These are phyloP conservation scores for Bombus consobrinus DNA, from an alignment of 1,140 invertebrate species.

Conservation along the genomic window DNA sequence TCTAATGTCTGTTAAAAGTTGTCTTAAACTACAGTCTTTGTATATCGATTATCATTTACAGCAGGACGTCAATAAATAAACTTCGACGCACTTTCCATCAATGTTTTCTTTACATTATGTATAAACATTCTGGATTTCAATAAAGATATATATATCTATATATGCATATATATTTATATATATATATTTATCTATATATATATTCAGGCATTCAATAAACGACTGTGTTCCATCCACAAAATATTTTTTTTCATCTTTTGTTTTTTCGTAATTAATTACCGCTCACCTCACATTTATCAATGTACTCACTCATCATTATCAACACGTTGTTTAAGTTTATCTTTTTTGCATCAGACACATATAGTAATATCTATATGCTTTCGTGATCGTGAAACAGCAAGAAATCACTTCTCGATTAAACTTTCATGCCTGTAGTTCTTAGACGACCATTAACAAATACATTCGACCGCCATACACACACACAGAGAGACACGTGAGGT, in stretches of 20 bases:
- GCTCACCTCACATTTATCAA: slow-evolving; percentile 59
- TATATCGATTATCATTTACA: slow-evolving; percentile 69
- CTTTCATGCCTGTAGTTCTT: slow-evolving; percentile 76
- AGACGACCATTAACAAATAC: slow-evolving; percentile 81
- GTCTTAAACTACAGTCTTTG: slow-evolving; percentile 81
- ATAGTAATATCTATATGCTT: not conserved
- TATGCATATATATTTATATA: slow-evolving; percentile 61
- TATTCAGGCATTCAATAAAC: slow-evolving; percentile 71
- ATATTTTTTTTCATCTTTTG: slow-evolving; percentile 22
- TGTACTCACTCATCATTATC: slow-evolving; percentile 55
- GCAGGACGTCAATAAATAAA: slow-evolving; percentile 63
- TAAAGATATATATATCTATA: slow-evolving; percentile 52
- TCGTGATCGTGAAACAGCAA: slow-evolving; percentile 36
- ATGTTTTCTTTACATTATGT: slow-evolving; percentile 49
- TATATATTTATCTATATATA: slow-evolving; percentile 75
- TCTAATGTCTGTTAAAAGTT: slow-evolving; percentile 80
- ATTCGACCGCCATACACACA: slow-evolving; percentile 78
- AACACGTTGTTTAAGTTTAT: slow-evolving; percentile 30
- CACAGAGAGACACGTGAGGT: slow-evolving; percentile 69
- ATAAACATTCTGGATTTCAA: slow-evolving; percentile 54
- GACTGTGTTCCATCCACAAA: slow-evolving; percentile 59
- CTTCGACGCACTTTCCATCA: slow-evolving; percentile 44
- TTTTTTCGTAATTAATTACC: slow-evolving; percentile 43
- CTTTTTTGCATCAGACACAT: slow-evolving; percentile 32
- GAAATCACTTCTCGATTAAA: slow-evolving; percentile 55